A percentile compares a stretch with the other conserved stretches of the same genome.
phyloP scores from a whole-genome alignment of 2,113 vertebrate genomes.

The Boleophthalmus pectinirostris region DNA sequence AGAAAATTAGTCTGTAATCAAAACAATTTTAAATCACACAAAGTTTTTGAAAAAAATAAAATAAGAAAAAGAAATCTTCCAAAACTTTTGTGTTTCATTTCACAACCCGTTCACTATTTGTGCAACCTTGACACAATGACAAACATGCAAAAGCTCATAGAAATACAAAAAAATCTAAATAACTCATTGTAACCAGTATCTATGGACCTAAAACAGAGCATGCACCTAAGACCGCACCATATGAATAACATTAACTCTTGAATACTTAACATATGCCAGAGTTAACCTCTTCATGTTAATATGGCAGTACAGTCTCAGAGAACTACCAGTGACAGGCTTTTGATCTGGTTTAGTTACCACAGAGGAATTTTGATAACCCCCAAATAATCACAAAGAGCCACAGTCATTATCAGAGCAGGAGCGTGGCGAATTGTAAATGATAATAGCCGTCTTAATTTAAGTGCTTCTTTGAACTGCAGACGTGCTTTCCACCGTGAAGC shows the following conservation, averaged over 20 bases:
- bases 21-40: no score
- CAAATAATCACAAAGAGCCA: constrained; percentile 52
- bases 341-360: constrained; percentile 40
- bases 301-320: not conserved
- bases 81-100: not conserved
- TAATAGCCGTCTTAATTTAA: constrained; percentile 54
- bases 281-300: constrained; percentile 4
- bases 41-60: no score
- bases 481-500: constrained; percentile 46
- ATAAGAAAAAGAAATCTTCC: not conserved
- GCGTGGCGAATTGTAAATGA: constrained; percentile 39
- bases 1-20: no score
- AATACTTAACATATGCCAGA: not conserved
- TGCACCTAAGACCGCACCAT: not conserved
- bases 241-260: not conserved
- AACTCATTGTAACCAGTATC: not conserved
- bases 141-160: no score
- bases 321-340: constrained; percentile 32
- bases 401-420: constrained; percentile 49
- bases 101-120: not conserved
- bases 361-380: constrained; percentile 53
- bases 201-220: not conserved
- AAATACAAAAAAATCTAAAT: not conserved
- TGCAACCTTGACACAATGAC: no score
- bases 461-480: constrained; percentile 60